Conservation (phyloP, 2,888 invertebrate genomes). For the Rhagophthalmus giganteus region DNA sequence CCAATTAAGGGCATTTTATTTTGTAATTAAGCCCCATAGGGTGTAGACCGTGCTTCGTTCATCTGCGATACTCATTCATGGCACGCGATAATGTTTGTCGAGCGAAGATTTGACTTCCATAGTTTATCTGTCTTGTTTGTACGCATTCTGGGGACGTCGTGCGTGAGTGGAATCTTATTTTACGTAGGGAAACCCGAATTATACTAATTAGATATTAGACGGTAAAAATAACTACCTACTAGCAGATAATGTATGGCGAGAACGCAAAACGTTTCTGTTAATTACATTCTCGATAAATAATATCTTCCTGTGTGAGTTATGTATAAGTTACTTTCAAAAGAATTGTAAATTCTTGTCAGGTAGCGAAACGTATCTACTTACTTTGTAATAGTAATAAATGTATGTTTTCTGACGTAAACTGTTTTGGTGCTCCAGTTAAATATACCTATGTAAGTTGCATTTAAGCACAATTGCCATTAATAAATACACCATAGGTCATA, state of each 20-base stretch:
- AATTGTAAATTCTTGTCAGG: neutral
- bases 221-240: constrained; percentile 29
- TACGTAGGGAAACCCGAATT: constrained; percentile 36
- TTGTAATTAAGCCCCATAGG: constrained; percentile 42
- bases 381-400: too few species aligned
- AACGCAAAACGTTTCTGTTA: constrained; percentile 26
- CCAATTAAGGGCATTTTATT: constrained; percentile 46
- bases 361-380: too few species aligned
- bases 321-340: neutral
- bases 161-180: constrained; percentile 31
- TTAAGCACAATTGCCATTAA: too few species aligned
- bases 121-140: constrained; percentile 28
- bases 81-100: constrained; percentile 40
- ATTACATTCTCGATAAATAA: too few species aligned
- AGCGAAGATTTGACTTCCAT: constrained; percentile 29
- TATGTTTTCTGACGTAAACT: too few species aligned
- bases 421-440: too few species aligned
- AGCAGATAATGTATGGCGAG: constrained; percentile 31
- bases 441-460: too few species aligned
- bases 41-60: constrained; percentile 29
- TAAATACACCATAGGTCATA: too few species aligned
- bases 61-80: constrained; percentile 32
- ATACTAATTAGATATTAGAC: constrained; percentile 40
- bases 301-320: constrained; percentile 5
- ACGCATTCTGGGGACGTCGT: constrained; percentile 17